Evolutionary conservation across 1,140 invertebrate species (phyloP).

Genomic region (Cherax destructor): DNA sequence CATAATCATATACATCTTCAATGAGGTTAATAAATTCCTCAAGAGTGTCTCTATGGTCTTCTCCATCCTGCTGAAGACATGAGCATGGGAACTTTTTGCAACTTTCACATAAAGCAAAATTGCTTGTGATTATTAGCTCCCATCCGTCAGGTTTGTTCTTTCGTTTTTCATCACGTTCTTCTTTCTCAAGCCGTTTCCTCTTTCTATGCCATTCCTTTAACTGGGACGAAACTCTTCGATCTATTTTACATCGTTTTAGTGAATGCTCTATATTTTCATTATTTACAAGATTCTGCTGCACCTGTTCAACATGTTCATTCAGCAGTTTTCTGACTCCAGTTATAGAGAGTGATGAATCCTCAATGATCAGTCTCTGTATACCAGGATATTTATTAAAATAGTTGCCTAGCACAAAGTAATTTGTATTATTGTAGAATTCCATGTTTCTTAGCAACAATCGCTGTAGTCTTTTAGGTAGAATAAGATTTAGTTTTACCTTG

Average conservation of each 20-base stretch:
- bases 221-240: neutral
- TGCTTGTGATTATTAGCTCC: constrained; percentile 18
- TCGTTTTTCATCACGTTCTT: neutral
- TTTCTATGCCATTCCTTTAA: neutral
- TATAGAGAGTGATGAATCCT: neutral
- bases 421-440: neutral
- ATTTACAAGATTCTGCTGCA: too few relatives aligned
- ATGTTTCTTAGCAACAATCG: constrained; percentile 6
- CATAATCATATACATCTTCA: neutral
- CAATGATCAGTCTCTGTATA: constrained; percentile 9
- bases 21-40: neutral
- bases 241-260: neutral
- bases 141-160: constrained; percentile 1
- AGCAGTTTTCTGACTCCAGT: neutral
- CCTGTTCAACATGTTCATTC: neutral
- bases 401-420: neutral
- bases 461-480: neutral
- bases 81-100: constrained; percentile 3
- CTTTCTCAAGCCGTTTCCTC: neutral
- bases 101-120: neutral
- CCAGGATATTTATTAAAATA: neutral
- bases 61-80: neutral
- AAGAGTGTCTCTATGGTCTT: neutral
- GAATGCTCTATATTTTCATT: neutral
- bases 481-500: neutral